Percentiles rank a stretch among this genome's conserved stretches.
Conservation (phyloP, 2,888 invertebrate genomes). For the Galerucella calmariensis region DNA sequence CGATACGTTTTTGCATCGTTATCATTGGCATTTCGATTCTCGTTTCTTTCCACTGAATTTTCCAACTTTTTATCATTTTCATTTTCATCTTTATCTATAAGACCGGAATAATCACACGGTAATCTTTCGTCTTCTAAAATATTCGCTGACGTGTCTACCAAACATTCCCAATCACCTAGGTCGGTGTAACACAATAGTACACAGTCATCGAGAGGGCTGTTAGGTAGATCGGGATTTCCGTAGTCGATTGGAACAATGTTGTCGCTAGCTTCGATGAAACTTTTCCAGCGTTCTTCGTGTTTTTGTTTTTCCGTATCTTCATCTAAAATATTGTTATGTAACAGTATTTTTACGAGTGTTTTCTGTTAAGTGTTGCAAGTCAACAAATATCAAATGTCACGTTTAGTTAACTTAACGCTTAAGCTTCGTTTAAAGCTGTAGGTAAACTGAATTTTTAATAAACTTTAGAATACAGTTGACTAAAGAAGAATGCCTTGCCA, state of each 20-base stretch:
- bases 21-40: background rate
- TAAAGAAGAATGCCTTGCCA: too few relatives aligned
- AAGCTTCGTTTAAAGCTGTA: too few relatives aligned
- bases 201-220: slow-evolving; percentile 8
- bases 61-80: background rate
- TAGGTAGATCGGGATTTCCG: background rate
- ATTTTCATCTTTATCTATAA: background rate
- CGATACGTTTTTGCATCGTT: background rate
- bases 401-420: too few relatives aligned
- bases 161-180: background rate
- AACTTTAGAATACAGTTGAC: too few relatives aligned
- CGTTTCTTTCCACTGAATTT: background rate
- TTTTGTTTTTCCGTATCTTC: background rate
- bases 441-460: too few relatives aligned
- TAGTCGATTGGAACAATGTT: slow-evolving; percentile 8
- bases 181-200: background rate
- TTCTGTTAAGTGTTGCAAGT: too few relatives aligned
- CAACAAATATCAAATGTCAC: too few relatives aligned
- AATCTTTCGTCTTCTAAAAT: background rate
- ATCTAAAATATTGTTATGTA: background rate
- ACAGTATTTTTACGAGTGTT: background rate
- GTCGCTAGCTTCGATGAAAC: too few relatives aligned
- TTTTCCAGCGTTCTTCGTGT: background rate
- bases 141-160: background rate
- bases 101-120: background rate